Evolutionary conservation across 2,797 vertebrate species (phyloP).

Genomic region (Furcifer pardalis): DNA sequence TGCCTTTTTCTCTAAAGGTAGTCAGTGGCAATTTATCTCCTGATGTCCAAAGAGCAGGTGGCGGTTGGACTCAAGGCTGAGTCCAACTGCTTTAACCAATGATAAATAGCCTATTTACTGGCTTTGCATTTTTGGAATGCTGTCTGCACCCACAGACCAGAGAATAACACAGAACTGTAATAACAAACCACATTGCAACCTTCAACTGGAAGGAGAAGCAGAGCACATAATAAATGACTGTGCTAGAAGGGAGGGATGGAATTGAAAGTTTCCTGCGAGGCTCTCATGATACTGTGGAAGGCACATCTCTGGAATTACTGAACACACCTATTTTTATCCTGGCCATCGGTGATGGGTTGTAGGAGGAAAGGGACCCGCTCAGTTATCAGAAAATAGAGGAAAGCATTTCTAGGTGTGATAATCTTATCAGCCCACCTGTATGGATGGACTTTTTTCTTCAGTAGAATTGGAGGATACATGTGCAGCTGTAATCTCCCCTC

Average conservation of each 20-base stretch:
- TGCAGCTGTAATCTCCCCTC: slow-evolving; percentile 34
- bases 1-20: background rate
- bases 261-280: slow-evolving; percentile 45
- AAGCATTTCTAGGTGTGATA: slow-evolving; percentile 74
- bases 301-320: slow-evolving; percentile 65
- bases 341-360: slow-evolving; percentile 72
- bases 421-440: slow-evolving; percentile 72
- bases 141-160: slow-evolving; percentile 19
- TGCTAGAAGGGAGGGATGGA: slow-evolving; percentile 50
- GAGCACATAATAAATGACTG: slow-evolving; percentile 59
- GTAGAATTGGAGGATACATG: slow-evolving; percentile 56
- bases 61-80: slow-evolving; percentile 48
- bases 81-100: slow-evolving; percentile 20
- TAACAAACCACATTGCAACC: slow-evolving; percentile 55
- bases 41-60: slow-evolving; percentile 33
- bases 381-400: slow-evolving; percentile 77
- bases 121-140: slow-evolving; percentile 38
- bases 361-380: slow-evolving; percentile 65
- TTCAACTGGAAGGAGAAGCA: slow-evolving; percentile 13
- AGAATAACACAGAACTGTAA: slow-evolving; percentile 43
- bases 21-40: slow-evolving; percentile 31
- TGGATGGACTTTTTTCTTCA: slow-evolving; percentile 59
- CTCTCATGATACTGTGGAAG: slow-evolving; percentile 56
- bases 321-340: slow-evolving; percentile 64
- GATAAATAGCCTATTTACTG: slow-evolving; percentile 56